A percentile compares a stretch with the other conserved stretches of the same genome.
These are phyloP conservation scores for Glomeris marginata DNA, from an alignment of 2,888 invertebrate genomes.

Conservation along the genomic window DNA sequence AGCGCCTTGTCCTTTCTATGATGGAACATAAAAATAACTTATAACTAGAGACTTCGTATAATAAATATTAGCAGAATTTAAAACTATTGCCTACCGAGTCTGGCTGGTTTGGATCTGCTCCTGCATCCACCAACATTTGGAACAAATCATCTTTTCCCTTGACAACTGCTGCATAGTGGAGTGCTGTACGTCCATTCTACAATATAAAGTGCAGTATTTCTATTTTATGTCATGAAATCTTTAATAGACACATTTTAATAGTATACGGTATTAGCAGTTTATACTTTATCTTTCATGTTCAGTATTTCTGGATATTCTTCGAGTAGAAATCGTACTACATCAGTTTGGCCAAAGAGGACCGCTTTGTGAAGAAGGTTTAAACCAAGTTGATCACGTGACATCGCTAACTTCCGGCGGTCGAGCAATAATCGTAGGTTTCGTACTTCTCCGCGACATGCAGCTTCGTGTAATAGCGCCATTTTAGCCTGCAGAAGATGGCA, in stretches of 20 bases:
- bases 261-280: neutral
- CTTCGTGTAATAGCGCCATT: constrained; percentile 73
- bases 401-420: constrained; percentile 58
- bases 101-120: constrained; percentile 53
- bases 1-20: constrained; percentile 12
- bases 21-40: neutral
- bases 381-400: constrained; percentile 32
- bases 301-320: constrained; percentile 55
- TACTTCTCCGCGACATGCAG: constrained; percentile 68
- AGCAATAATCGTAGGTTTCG: constrained; percentile 68
- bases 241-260: neutral
- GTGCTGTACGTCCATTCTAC: constrained; percentile 68
- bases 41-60: neutral
- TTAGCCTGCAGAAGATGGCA: constrained; percentile 48
- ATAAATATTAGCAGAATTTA: neutral
- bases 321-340: constrained; percentile 61
- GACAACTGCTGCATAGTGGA: constrained; percentile 50
- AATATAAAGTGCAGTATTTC: constrained; percentile 20
- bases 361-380: constrained; percentile 70
- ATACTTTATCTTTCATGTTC: constrained; percentile 69
- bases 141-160: constrained; percentile 72
- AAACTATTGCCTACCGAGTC: constrained; percentile 6
- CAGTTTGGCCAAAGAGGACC: constrained; percentile 64
- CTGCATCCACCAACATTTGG: constrained; percentile 66
- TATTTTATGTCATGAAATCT: neutral